These are phyloP conservation scores for Melanostoma mellinum DNA, from an alignment of 2,888 invertebrate species.

Conservation along the genomic window DNA sequence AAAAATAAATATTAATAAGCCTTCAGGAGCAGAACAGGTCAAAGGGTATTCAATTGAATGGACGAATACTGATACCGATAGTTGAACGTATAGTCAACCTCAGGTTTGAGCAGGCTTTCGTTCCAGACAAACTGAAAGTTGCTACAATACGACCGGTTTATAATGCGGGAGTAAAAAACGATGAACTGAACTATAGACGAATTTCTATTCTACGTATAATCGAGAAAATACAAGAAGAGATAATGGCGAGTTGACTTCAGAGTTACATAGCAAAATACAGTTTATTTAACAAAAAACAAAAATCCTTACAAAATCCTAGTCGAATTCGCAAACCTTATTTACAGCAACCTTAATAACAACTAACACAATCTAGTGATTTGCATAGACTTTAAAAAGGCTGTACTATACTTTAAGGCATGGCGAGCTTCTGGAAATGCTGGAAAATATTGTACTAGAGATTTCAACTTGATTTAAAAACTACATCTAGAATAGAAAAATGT, in stretches of 20 bases:
- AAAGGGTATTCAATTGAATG: not conserved
- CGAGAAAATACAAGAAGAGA: not conserved
- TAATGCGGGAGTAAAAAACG: not conserved
- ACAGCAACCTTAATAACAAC: not conserved
- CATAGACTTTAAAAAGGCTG: not conserved
- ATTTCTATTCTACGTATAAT: not conserved
- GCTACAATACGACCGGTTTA: not conserved
- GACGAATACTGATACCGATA: not conserved
- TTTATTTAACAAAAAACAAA: constrained; percentile 4
- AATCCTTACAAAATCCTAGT: not conserved
- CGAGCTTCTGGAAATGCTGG: constrained; percentile 1
- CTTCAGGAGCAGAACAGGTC: not conserved
- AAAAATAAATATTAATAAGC: not conserved
- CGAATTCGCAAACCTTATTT: constrained; percentile 1
- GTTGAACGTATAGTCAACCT: not conserved
- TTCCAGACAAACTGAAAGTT: not conserved
- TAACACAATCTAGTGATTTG: not conserved
- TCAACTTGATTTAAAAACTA: constrained; percentile 15
- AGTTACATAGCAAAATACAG: not conserved
- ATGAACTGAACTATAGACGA: not conserved
- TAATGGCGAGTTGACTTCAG: not conserved
- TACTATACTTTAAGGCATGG: not conserved
- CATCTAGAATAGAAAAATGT: not conserved
- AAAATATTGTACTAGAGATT: not conserved
- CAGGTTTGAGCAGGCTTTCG: not conserved